These are phyloP conservation scores for Varroa destructor DNA, from an alignment of 1,140 invertebrate genomes.

Conservation along the genomic window DNA sequence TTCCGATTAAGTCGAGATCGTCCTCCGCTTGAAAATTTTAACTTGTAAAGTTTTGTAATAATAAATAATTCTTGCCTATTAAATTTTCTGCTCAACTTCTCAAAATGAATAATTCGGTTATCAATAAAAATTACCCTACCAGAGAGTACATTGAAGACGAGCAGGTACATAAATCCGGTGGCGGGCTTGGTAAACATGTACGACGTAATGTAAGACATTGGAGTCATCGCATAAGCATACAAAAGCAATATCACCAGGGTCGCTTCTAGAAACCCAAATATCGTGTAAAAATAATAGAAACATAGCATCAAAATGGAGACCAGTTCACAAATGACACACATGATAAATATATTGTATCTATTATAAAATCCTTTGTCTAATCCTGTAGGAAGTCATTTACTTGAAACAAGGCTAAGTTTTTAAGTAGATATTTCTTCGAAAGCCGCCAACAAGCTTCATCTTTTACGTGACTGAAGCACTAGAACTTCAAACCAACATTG, in stretches of 20 bases:
- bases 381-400: too few species aligned
- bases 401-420: too few species aligned
- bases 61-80: neutral
- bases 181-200: constrained; percentile 51
- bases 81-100: neutral
- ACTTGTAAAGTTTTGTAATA: neutral
- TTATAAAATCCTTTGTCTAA: too few species aligned
- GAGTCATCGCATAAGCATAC: constrained; percentile 19
- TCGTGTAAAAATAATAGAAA: too few species aligned
- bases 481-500: too few species aligned
- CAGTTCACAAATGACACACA: too few species aligned
- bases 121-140: constrained; percentile 41
- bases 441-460: too few species aligned
- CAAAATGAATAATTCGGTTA: neutral
- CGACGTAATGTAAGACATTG: constrained; percentile 45
- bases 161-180: constrained; percentile 55
- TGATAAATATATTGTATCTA: too few species aligned
- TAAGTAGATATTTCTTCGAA: too few species aligned
- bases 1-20: too few species aligned
- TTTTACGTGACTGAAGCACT: too few species aligned
- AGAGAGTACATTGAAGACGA: constrained; percentile 53
- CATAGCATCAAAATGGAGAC: too few species aligned
- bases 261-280: neutral
- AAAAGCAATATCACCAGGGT: neutral
- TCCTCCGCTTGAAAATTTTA: neutral